Evolutionary conservation across 2,113 vertebrate genomes (phyloP), one percentile per base, ranked within the genome.

Genomic region (Synchiropus splendidus): DNA sequence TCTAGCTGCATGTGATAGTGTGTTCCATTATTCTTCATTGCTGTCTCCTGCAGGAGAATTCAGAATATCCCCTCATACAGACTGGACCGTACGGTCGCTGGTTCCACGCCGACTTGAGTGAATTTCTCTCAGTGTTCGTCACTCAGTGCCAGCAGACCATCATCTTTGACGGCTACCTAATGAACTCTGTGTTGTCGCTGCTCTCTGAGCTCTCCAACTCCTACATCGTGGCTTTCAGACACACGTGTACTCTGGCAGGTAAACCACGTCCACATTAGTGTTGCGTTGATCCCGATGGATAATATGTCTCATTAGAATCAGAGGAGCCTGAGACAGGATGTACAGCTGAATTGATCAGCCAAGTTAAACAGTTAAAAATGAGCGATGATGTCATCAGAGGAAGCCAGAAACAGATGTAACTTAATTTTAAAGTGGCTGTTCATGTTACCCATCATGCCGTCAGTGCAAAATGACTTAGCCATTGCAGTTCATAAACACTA

Each of bases 161-260:
- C 54, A 70, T 94, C 37, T 92, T 88, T 14, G 90, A 95, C 32
- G 74, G 77, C 39, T 92, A 89, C 72, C 75, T 95, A 73, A 87
- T 92, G 86, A 87, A 84, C 72, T 74, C 86, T 1, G 33, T 95
- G 42, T 87, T 92, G 61, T 92, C 89, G 0, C 80, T 95, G 63
- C 87, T 95, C 32, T 83, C 88, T 0, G 87, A 90, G 51, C 82
- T 94, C 50, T 89, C 90, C 0, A 78, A 89, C 70, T 95, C 91
- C 0, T 71, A 69, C 30, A 70, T 94, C 15, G 83, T 89, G 18
- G 90, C 90, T 0, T 92, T 94, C 67, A 84, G 91, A 50, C 92
- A 93, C 78, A 94, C 92, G n/a, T 91, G 90, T 65, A 91, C 91
- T 6, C 86, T 95, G 10, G 89, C 90, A 78, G 92, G 92, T 92